Evolutionary conservation across 2,113 vertebrate species (phyloP).

Genomic region (Rhinopithecus roxellana): DNA sequence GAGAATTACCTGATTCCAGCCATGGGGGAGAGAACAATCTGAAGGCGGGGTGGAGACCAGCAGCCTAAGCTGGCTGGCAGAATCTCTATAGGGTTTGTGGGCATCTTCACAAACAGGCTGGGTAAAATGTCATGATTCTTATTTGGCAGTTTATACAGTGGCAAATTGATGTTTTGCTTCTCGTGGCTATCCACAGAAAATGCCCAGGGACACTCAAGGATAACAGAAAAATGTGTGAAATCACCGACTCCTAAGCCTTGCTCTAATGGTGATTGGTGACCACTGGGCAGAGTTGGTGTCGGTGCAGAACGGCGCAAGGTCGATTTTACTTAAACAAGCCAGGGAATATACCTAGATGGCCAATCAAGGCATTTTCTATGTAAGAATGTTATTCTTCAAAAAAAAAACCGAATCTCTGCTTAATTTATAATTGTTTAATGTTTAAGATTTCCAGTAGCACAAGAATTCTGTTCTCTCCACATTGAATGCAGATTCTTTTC

Average conservation of each 20-base stretch:
- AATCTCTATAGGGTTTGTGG: not conserved
- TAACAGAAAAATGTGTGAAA: not conserved
- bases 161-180: not conserved
- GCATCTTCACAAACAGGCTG: not conserved
- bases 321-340: not conserved
- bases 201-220: not conserved
- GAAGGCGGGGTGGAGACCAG: not conserved
- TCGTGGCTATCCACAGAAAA: not conserved
- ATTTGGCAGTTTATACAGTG: not conserved
- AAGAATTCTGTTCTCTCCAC: not conserved
- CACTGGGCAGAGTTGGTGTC: too few relatives aligned
- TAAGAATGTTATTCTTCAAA: not conserved
- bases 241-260: not conserved
- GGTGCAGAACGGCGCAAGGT: too few relatives aligned
- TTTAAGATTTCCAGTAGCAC: not conserved
- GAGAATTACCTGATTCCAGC: not conserved
- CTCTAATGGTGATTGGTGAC: not conserved
- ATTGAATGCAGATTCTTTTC: not conserved
- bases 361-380: not conserved
- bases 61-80: not conserved
- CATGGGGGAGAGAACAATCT: rapidly evolving
- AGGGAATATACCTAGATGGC: not conserved
- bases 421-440: not conserved
- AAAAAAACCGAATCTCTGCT: not conserved
- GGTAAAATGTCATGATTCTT: not conserved